Base-by-base conservation (phyloP, 2,888 invertebrate genomes). In the Parascotia fuliginaria region DNA sequence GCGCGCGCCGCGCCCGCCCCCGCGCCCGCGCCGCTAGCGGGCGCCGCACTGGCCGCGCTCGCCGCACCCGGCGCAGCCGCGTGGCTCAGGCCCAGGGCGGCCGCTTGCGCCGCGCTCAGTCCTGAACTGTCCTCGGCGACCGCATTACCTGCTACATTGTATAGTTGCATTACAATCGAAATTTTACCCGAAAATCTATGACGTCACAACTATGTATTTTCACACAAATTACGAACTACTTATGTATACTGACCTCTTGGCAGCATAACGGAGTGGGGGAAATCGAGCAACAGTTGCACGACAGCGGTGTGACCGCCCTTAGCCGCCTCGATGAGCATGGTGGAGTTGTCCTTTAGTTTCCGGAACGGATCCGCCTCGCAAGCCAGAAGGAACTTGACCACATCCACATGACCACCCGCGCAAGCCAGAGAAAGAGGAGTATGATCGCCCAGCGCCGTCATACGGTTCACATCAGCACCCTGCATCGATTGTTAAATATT, bases 241-340 rank as follows among this genome's bases (percentile, higher is more conserved):
- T n/a, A n/a, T n/a, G n/a, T n/a, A n/a, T 24, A 15, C 54, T 64
- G 73, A 89, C 82, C 91, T 83, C 84, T 85, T n/a, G 93, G 94
- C 92, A 96, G 93, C 93, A 96, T 94, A 83, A 96, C 95, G 77
- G 96, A 95, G 89, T 97, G 97, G 22, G 98, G 98, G 91, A 97
- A 99, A 89, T 99, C 99, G 64, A 99, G 94, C 65, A 99, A 92
- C 71, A 99, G 93, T 87, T 98, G 97, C 54, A 99, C 99, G 50
- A 99, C 98, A 65, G 95, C 95, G 14, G 98, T 98, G 88, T 99
- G 99, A 0, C 99, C 99, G 40, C 99, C 98, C 90, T 98, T 98
- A 38, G 99, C 97, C 41, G 99, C 99, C 90, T 99, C 99, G 73
- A 99, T 99, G 68, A 99, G 94, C 96, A 99, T 99, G 44, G 98